Base-by-base conservation (phyloP, 2,113 vertebrate species). In the Calidris pygmaea region DNA sequence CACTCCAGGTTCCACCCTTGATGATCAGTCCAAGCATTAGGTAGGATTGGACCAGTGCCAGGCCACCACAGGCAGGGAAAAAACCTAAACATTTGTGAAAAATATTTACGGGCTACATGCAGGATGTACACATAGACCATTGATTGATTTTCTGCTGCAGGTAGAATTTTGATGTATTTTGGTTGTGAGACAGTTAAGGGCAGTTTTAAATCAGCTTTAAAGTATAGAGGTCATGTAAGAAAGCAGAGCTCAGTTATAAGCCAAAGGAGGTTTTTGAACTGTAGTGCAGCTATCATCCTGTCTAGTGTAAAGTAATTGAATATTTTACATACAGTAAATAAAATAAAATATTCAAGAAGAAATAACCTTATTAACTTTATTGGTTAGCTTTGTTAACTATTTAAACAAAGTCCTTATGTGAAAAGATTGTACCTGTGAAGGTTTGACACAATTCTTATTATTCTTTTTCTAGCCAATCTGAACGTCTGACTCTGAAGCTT, bases 261-360 rank as follows among this genome's bases (percentile, higher is more conserved):
- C 70, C 41, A 73, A 39, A 62, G 16, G 35, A 93, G 2, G 34
- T 29, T 74, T 89, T 81, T 76, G 18, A 77, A 29, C 3, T 32
- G 11, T n/a, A 3, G 3, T 83, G 47, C 30, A 60, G 6, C 15
- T 56, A 13, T 19, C 0, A 1, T 34, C 18, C 4, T 47, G 2
- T 34, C 12, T 34, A 35, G 5, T 34, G 12, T 26, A 65, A 74
- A 81, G 5, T 8, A 43, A 18, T 3, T 34, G 2, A 50, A 30
- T 3, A 4, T 55, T 81, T 59, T 70, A 39, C 2, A 2, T 47
- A 12, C 7, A 65, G 5, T 43, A 83, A 86, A 73, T 30, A 62
- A 67, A 78, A 37, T 47, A 89, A 72, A 58, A 10, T 29, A 14
- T 21, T 1, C 1, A 47, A 62, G 68, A n/a, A 41, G 0, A 60